Evolutionary conservation across 2,797 vertebrate genomes (phyloP).

Genomic region (Sarcoramphus papa): DNA sequence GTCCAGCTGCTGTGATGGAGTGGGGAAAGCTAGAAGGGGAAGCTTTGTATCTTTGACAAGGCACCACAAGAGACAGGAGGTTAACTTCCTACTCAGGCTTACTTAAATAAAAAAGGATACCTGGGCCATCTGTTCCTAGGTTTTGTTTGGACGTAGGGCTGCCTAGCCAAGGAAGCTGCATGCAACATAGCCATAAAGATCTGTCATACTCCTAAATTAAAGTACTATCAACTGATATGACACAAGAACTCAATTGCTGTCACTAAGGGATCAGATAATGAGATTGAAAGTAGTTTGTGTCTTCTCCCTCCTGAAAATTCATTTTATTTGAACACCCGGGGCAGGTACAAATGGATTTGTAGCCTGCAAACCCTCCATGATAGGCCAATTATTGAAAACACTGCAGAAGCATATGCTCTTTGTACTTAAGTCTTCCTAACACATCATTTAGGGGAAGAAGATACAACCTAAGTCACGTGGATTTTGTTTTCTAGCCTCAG

Average conservation of each 20-base stretch:
- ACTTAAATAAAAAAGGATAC: not conserved
- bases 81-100: not conserved
- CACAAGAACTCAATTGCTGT: not conserved
- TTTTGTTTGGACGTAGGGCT: not conserved
- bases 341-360: not conserved
- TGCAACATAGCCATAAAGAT: not conserved
- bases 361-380: not conserved
- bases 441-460: not conserved
- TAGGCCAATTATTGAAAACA: not conserved
- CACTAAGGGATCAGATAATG: not conserved
- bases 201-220: not conserved
- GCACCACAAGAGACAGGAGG: not conserved
- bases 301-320: not conserved
- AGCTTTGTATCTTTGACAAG: not conserved
- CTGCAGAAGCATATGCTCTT: not conserved
- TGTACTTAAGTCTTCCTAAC: not conserved
- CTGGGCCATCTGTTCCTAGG: not conserved
- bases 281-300: not conserved
- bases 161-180: not conserved
- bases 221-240: not conserved
- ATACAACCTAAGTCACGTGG: not conserved
- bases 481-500: not conserved
- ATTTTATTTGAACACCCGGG: not conserved
- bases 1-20: not conserved
- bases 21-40: not conserved